phyloP scores from a whole-genome alignment of 2,113 vertebrate genomes.

The Chaetura pelagica region DNA sequence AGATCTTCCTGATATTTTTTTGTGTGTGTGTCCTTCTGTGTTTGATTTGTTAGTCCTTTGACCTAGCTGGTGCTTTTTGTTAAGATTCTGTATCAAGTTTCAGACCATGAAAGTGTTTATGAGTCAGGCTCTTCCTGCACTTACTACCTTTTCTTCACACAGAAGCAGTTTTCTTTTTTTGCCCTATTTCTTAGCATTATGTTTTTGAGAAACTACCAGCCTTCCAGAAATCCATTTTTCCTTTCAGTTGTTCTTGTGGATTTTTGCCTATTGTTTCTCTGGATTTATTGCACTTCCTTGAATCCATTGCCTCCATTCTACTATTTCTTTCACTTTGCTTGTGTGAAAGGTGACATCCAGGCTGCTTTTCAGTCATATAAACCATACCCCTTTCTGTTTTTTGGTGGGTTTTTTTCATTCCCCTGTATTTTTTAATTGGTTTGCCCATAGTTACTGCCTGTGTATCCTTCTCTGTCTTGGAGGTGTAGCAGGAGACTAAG shows the following conservation, averaged over 20 bases:
- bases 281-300: not conserved
- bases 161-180: not conserved
- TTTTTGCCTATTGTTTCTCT: not conserved
- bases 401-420: too few species aligned
- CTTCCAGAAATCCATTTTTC: not conserved
- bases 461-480: not conserved
- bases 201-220: not conserved
- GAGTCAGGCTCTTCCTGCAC: not conserved
- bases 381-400: too few species aligned
- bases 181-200: not conserved
- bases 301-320: not conserved
- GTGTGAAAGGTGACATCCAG: not conserved
- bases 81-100: not conserved
- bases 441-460: not conserved
- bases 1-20: not conserved
- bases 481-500: not conserved
- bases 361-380: not conserved
- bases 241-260: not conserved
- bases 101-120: not conserved
- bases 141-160: not conserved
- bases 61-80: not conserved
- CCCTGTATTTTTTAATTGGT: fast-evolving
- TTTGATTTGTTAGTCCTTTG: not conserved
- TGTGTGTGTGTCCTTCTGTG: not conserved
- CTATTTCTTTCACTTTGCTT: not conserved